Conservation (phyloP, 2,888 invertebrate species). For the Dryomyza anilis region DNA sequence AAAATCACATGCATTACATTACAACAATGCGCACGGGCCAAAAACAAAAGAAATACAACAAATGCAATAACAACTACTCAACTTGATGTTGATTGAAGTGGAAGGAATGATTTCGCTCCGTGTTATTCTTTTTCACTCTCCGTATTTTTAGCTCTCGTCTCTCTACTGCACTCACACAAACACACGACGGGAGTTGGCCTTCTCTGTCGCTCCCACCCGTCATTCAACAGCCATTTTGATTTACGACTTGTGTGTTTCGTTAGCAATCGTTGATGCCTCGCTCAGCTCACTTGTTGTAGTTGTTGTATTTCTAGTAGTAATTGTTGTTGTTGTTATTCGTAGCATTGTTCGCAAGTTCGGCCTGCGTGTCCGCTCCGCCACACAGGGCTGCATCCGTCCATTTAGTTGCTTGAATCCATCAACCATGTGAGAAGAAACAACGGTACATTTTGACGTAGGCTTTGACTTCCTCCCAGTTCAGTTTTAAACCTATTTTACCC, state of each 20-base stretch:
- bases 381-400: slow-evolving; percentile 16
- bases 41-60: slow-evolving; percentile 19
- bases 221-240: slow-evolving; percentile 61
- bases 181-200: not conserved
- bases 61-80: slow-evolving; percentile 24
- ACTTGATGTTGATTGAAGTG: slow-evolving; percentile 48
- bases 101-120: slow-evolving; percentile 44
- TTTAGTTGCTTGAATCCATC: slow-evolving; percentile 7
- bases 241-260: slow-evolving; percentile 50
- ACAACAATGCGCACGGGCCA: slow-evolving; percentile 15
- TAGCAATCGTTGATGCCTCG: slow-evolving; percentile 36
- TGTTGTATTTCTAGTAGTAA: slow-evolving; percentile 16
- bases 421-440: slow-evolving; percentile 26
- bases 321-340: slow-evolving; percentile 20
- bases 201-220: slow-evolving; percentile 31
- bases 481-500: no score
- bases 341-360: slow-evolving; percentile 11
- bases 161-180: slow-evolving; percentile 41
- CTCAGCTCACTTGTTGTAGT: slow-evolving; percentile 28
- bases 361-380: not conserved
- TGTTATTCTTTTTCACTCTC: slow-evolving; percentile 17
- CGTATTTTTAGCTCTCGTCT: slow-evolving; percentile 16
- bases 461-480: slow-evolving; percentile 17
- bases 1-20: slow-evolving; percentile 27
- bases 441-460: slow-evolving; percentile 25